Base-by-base conservation (phyloP, 2,797 vertebrate species). In the Gephyroberyx darwinii region DNA sequence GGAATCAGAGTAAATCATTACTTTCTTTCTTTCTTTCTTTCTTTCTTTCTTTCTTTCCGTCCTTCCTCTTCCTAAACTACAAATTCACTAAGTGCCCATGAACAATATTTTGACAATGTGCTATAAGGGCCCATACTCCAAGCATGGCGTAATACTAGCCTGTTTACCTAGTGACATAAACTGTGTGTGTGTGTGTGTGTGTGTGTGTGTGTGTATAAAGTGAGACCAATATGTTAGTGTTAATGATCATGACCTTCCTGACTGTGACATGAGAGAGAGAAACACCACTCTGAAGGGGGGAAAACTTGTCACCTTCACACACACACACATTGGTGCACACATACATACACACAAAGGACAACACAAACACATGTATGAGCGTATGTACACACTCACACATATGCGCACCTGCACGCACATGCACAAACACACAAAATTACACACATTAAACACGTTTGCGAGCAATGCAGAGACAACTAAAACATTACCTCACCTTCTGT, bases 401-500 rank as follows among this genome's bases (percentile, higher is more conserved):
- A 19, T 30, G 17, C 55, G 17, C 55, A 19, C 55, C 37, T 26
- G 17, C 50, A 51, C 50, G 17, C 50, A 52, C 19, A 45, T 47
- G 51, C 73, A 37, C 52, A 62, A 20, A 37, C 60, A 35, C 26
- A 26, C 26, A 26, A 26, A 26, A 26, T 26, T 2, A 26, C 16
- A 57, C 70, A 54, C 20, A 57, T 48, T 43, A 69, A 45, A 71
- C 35, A 54, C 14, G 19, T 43, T 41, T 20, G 22, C 22, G 57
- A 8, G 26, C 43, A 30, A 45, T 55, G 66, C 55, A 33, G 68
- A 85, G 66, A 51, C 80, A 90, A 76, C 63, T 74, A 69, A 86
- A 91, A 88, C 84, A 91, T 90, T 84, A 90, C 85, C 85, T 92
- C 88, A 90, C 63, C 19, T 72, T 65, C 64, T 69, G 64, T 65